phyloP scores from a whole-genome alignment of 2,797 vertebrate species.

The Coreius guichenoti region DNA sequence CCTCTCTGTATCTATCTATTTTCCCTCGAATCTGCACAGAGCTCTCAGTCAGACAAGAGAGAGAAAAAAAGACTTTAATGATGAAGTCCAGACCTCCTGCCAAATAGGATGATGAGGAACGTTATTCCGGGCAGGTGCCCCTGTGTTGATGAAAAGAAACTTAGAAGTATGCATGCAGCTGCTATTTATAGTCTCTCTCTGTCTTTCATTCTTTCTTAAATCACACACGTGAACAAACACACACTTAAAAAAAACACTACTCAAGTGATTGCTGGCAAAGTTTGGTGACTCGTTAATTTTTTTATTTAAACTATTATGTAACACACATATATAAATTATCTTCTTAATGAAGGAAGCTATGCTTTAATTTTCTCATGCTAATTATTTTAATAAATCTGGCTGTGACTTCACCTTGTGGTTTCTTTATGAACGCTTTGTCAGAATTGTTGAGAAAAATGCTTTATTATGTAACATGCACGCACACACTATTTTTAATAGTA shows the following conservation, averaged over 20 bases:
- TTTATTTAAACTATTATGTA: not conserved
- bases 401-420: not conserved
- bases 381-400: not conserved
- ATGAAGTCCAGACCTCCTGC: slow-evolving; percentile 81
- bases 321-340: not conserved
- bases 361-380: not conserved
- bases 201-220: slow-evolving; percentile 57
- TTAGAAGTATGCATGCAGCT: slow-evolving; percentile 65
- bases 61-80: slow-evolving; percentile 61
- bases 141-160: slow-evolving; percentile 76
- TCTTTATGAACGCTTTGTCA: not conserved
- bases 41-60: slow-evolving; percentile 31
- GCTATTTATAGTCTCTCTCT: slow-evolving; percentile 74
- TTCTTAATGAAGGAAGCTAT: not conserved
- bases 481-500: too few species aligned
- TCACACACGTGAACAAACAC: slow-evolving; percentile 1
- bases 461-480: too few species aligned
- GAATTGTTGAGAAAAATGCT: not conserved
- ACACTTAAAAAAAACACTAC: not conserved
- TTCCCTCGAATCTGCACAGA: not conserved
- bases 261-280: not conserved
- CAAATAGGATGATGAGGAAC: slow-evolving; percentile 89
- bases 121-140: slow-evolving; percentile 78
- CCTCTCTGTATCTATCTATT: slow-evolving; percentile 21
- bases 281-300: not conserved